Base-by-base conservation (phyloP, 2,113 vertebrate genomes). In the Epinephelus cyanopodus region DNA sequence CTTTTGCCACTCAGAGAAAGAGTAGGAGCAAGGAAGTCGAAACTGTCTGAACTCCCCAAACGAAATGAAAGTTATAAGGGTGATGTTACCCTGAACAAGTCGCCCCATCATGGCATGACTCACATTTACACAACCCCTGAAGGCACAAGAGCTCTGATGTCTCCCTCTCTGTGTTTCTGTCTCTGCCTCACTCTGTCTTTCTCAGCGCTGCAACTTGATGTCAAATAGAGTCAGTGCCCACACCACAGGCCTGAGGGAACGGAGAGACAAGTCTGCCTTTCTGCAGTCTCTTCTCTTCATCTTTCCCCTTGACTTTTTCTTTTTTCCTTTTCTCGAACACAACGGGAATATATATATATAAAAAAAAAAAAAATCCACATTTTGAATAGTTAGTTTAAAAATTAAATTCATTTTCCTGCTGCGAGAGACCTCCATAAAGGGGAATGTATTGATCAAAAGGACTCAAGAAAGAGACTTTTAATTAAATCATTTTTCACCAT, bases 171-270 rank as follows among this genome's bases (percentile, higher is more conserved):
- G 83, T 86, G 88, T 88, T 89, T 83, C 87, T 84, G 90, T 88
- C 88, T 90, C 75, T 73, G 87, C 87, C 81, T 90, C 84, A 82
- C 90, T 89, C 90, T 66, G 90, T 90, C 92, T 91, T 91, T 90
- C 91, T 87, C 88, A 70, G 86, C 50, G 54, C 86, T 68, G 89
- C 81, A 87, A 90, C 90, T 86, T 42, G 76, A 85, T 93, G 93
- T 94, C 93, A 94, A 92, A 94, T 91, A 89, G 90, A 93, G 93
- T 94, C 92, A 90, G 92, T 89, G 93, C 88, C 91, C 90, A 90
- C 88, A 89, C 89, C 90, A 75, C 83, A 61, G 91, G 90, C 93
- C 93, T 90, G 79, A 87, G 91, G 93, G 93, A 92, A 89, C 72
- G 19, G 27, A 62, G 70, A 92, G 92, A 92, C 91, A 91, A 92